These are phyloP conservation scores for Chrysopa pallens DNA, from an alignment of 1,140 invertebrate genomes.

Conservation along the genomic window DNA sequence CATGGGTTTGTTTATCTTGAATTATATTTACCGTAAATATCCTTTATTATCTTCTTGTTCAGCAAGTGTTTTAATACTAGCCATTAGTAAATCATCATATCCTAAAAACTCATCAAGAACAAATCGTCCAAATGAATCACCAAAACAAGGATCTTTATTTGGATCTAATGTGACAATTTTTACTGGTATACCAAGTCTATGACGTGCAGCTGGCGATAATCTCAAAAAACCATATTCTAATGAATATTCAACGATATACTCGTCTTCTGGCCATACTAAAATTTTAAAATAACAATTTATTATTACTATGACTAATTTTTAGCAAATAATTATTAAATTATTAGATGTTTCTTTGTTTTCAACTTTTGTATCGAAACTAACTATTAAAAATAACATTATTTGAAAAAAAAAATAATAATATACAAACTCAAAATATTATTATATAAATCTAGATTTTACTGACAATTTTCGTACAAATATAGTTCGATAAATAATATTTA, in stretches of 20 bases:
- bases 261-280: conserved; percentile 66
- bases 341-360: background rate
- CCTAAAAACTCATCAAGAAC: conserved; percentile 85
- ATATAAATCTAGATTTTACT: too few relatives aligned
- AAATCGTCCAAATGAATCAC: conserved; percentile 76
- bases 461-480: too few relatives aligned
- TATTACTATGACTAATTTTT: background rate
- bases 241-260: conserved; percentile 96
- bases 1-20: too few relatives aligned
- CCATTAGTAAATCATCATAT: conserved; percentile 93
- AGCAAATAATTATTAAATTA: background rate
- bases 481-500: too few relatives aligned
- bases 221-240: conserved; percentile 92
- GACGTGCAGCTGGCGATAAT: conserved; percentile 65
- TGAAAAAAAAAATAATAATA: too few relatives aligned
- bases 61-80: conserved; percentile 84
- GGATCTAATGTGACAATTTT: conserved; percentile 86
- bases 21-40: conserved; percentile 46
- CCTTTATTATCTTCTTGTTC: conserved; percentile 96
- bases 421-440: too few relatives aligned
- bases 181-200: conserved; percentile 79
- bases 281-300: conserved; percentile 5
- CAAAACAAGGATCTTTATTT: conserved; percentile 76
- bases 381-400: too few relatives aligned
- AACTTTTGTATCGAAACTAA: too few relatives aligned